These are phyloP conservation scores for Streblospio benedicti DNA, from an alignment of 1,140 invertebrate genomes.

Conservation along the genomic window DNA sequence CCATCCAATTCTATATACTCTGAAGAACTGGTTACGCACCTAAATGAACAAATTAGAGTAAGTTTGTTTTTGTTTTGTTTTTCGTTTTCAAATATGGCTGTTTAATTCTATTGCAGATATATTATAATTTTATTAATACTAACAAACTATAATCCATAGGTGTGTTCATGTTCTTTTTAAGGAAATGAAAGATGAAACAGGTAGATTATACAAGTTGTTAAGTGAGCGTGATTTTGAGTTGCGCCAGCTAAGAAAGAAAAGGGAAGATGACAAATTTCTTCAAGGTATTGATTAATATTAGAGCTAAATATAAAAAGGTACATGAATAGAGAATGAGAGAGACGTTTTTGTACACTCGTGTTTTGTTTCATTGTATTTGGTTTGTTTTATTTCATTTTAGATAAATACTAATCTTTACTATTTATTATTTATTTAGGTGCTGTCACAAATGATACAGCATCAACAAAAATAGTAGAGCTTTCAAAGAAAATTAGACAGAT, in stretches of 20 bases:
- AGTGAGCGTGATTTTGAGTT: slow-evolving; percentile 47
- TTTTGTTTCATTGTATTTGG: too few relatives aligned
- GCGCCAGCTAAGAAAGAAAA: slow-evolving; percentile 39
- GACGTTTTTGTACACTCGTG: too few relatives aligned
- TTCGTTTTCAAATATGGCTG: neutral
- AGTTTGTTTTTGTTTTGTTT: slow-evolving; percentile 1
- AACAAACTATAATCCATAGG: neutral
- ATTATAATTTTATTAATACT: neutral
- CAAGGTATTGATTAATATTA: neutral
- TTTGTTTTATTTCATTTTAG: too few relatives aligned
- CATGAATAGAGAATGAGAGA: too few relatives aligned
- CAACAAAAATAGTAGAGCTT: slow-evolving; percentile 45
- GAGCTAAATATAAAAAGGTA: too few relatives aligned
- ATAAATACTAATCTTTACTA: too few relatives aligned
- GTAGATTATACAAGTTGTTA: slow-evolving; percentile 40
- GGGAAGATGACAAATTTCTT: slow-evolving; percentile 32
- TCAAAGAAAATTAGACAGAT: slow-evolving; percentile 45
- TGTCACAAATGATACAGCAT: slow-evolving; percentile 42
- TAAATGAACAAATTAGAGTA: slow-evolving; percentile 40
- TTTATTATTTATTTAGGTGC: slow-evolving; percentile 15
- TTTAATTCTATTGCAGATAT: neutral
- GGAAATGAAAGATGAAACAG: slow-evolving; percentile 48
- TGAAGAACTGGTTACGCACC: slow-evolving; percentile 37
- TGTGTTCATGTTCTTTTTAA: slow-evolving; percentile 19
- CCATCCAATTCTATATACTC: slow-evolving; percentile 29